A percentile compares a stretch with the other conserved stretches of the same genome.
Evolutionary conservation across 2,113 vertebrate species (phyloP).

Genomic region (Lethenteron camtschaticum): DNA sequence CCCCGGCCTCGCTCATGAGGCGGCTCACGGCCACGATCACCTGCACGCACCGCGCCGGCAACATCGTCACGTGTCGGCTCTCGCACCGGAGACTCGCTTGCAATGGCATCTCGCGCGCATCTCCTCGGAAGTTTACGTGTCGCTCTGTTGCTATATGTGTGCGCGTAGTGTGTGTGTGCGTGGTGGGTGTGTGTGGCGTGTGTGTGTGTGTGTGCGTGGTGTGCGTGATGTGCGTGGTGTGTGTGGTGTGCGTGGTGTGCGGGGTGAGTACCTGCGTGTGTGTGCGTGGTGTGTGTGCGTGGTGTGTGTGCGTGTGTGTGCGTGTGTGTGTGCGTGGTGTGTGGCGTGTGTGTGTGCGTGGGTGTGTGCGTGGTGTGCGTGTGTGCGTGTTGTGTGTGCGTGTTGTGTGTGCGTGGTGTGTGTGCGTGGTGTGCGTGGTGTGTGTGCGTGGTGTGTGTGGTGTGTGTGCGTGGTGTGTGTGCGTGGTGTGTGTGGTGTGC

Average conservation of each 20-base stretch:
- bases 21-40: conserved; percentile 95
- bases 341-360: neutral
- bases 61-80: no score
- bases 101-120: no score
- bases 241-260: no score
- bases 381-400: no score
- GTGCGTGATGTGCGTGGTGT: no score
- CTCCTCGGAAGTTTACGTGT: no score
- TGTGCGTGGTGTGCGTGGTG: neutral
- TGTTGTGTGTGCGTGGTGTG: no score
- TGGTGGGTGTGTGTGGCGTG: neutral
- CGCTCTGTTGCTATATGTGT: no score
- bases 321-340: no score
- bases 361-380: neutral
- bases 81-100: no score
- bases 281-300: neutral
- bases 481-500: no score
- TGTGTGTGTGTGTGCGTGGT: neutral
- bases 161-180: neutral
- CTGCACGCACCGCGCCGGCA: conserved; percentile 18
- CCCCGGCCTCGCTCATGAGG: conserved; percentile 74
- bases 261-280: no score
- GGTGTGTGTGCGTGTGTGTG: neutral
- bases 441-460: neutral
- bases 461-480: neutral